Evolutionary conservation across 2,113 vertebrate genomes (phyloP).

Genomic region (Crotalus viridis): DNA sequence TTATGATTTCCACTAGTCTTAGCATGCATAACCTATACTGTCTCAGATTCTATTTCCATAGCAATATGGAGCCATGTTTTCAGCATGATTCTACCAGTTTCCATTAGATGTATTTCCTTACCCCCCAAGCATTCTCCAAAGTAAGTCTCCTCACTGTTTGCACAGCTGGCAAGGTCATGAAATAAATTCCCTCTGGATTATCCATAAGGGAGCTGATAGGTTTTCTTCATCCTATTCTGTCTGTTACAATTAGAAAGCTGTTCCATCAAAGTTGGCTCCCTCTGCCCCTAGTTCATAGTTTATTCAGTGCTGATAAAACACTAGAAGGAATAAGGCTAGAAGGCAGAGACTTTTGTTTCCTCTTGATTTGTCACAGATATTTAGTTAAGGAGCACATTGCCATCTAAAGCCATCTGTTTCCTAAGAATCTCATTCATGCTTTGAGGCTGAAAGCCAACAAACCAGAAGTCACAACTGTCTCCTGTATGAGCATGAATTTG

Average conservation of each 20-base stretch:
- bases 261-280: neutral
- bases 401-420: neutral
- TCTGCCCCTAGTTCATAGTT: neutral
- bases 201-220: neutral
- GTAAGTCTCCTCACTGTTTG: neutral
- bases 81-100: neutral
- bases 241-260: neutral
- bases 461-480: neutral
- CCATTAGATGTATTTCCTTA: conserved; percentile 22
- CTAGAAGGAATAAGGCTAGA: neutral
- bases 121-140: conserved; percentile 50
- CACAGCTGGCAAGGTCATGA: neutral
- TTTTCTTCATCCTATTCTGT: neutral
- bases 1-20: neutral
- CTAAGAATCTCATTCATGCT: neutral
- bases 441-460: neutral
- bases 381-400: neutral
- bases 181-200: neutral
- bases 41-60: neutral
- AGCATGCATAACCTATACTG: neutral
- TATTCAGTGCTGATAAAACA: neutral
- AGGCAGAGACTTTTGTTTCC: neutral
- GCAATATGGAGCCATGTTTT: neutral
- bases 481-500: neutral
- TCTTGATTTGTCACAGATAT: neutral